These are phyloP conservation scores for Ptychoptera albimana DNA, from an alignment of 2,888 invertebrate genomes.

Conservation along the genomic window DNA sequence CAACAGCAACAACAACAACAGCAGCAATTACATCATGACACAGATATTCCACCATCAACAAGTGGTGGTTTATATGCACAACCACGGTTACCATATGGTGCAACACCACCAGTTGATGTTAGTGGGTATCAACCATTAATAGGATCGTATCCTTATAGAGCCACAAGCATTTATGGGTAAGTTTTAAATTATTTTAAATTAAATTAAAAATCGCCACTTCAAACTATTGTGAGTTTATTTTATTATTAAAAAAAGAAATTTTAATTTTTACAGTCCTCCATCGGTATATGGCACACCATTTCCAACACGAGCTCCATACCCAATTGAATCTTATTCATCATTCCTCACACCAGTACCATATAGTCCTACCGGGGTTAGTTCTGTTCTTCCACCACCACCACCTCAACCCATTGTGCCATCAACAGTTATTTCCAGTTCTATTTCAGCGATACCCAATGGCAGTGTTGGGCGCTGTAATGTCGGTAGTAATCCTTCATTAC, in stretches of 20 bases:
- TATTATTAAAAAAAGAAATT: neutral
- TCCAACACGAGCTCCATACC: neutral
- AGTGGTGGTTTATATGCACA: constrained; percentile 1
- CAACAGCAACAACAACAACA: constrained; percentile 3
- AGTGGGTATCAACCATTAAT: constrained; percentile 2
- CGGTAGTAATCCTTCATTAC: neutral
- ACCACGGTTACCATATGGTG: constrained; percentile 1
- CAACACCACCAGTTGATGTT: constrained; percentile 1
- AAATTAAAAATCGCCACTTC: neutral
- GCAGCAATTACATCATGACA: neutral
- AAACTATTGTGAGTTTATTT: neutral
- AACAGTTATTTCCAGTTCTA: constrained; percentile 1
- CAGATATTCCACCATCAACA: neutral
- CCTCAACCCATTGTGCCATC: constrained; percentile 8
- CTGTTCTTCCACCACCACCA: constrained; percentile 8
- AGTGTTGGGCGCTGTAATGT: neutral
- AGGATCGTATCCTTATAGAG: neutral
- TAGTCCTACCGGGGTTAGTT: constrained; percentile 8
- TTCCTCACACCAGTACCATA: constrained; percentile 12
- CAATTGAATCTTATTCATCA: constrained; percentile 13
- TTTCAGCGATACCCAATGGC: constrained; percentile 5
- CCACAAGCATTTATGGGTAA: neutral
- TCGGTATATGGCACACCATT: constrained; percentile 1
- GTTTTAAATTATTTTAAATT: neutral
- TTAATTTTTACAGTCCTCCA: neutral